A percentile compares a stretch with the other conserved stretches of the same genome.
These are phyloP conservation scores for Glaucidium brasilianum DNA, from an alignment of 2,113 vertebrate genomes.

Conservation along the genomic window DNA sequence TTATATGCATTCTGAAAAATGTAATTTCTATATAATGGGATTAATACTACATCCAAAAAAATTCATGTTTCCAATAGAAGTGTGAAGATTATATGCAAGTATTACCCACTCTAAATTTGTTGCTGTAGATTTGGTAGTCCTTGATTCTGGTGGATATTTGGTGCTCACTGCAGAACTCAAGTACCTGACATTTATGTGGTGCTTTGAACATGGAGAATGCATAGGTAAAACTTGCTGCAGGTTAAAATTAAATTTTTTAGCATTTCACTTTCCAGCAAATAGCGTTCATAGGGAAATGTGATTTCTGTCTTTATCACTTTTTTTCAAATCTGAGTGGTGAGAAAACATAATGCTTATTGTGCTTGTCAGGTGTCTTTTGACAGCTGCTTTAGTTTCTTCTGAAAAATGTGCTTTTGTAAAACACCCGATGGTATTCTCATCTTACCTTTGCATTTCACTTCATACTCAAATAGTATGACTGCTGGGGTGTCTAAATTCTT, in stretches of 20 bases:
- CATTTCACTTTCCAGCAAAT: not conserved
- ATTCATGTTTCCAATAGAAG: not conserved
- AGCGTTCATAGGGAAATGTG: not conserved
- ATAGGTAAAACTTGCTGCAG: not conserved
- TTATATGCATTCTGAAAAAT: not conserved
- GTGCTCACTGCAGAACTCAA: not conserved
- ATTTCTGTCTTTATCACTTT: not conserved
- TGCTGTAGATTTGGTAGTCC: not conserved
- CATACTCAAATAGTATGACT: not conserved
- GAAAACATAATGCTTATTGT: not conserved
- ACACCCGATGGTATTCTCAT: not conserved
- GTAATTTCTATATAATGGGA: not conserved
- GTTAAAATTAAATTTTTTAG: not conserved
- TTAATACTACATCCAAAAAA: not conserved
- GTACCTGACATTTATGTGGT: not conserved
- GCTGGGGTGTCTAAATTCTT: not conserved
- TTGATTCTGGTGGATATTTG: not conserved
- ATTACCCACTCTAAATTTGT: not conserved
- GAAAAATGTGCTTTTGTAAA: not conserved
- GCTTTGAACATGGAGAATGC: not conserved
- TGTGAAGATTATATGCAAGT: not conserved
- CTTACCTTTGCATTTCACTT: not conserved
- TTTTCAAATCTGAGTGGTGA: not conserved
- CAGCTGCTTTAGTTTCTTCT: not conserved
- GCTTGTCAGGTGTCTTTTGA: not conserved